Conservation (phyloP, 2,113 vertebrate species). For the Gymnogyps californianus region DNA sequence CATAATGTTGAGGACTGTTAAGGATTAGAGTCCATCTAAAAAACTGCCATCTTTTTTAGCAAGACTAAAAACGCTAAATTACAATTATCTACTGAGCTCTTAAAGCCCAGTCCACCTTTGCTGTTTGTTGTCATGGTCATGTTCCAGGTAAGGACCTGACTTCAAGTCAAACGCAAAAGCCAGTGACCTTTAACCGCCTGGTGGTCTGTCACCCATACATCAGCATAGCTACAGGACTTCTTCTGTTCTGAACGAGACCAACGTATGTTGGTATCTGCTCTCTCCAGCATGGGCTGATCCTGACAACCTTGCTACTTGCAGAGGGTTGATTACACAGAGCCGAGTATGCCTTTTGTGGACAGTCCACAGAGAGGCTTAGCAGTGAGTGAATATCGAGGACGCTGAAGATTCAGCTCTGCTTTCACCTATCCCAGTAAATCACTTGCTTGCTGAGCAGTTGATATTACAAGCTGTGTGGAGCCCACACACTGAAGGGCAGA, state of each 20-base stretch:
- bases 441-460: not conserved
- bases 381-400: not conserved
- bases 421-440: not conserved
- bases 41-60: not conserved
- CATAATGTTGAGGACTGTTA: not conserved
- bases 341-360: not conserved
- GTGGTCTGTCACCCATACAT: not conserved
- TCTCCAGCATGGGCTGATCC: not conserved
- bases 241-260: not conserved
- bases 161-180: not conserved
- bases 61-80: not conserved
- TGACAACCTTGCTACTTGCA: not conserved
- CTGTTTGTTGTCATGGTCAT: not conserved
- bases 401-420: not conserved
- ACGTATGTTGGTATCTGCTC: accelerated
- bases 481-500: not conserved
- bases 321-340: not conserved
- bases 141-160: not conserved
- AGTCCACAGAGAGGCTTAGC: not conserved
- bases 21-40: not conserved
- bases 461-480: not conserved
- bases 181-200: not conserved
- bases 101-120: not conserved
- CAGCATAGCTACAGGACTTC: not conserved
- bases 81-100: not conserved